Percentiles rank a stretch among this genome's conserved stretches.
Evolutionary conservation across 2,888 invertebrate species (phyloP).

Genomic region (Amphipoea oculea): DNA sequence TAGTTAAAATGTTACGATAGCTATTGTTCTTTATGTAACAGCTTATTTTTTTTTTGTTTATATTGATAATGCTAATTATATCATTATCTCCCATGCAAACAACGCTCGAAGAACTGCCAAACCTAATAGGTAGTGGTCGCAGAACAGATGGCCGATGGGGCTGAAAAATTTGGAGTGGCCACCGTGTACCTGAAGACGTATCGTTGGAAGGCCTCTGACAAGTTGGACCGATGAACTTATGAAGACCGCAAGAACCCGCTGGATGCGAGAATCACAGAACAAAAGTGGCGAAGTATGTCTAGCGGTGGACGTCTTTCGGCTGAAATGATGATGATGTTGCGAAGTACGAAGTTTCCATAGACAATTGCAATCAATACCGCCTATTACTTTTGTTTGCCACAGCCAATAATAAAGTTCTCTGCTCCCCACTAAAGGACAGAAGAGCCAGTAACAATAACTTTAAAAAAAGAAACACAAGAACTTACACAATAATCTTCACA

Average conservation of each 20-base stretch:
- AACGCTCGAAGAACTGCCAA: background rate
- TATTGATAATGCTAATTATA: constrained; percentile 5
- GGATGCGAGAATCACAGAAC: background rate
- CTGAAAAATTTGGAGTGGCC: background rate
- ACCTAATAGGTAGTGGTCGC: background rate
- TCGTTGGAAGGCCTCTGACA: too few species aligned
- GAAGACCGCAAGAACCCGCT: background rate
- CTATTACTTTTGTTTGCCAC: background rate
- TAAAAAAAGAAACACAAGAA: constrained; percentile 23
- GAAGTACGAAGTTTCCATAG: background rate
- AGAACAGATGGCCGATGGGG: too few species aligned
- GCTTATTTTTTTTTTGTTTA: constrained; percentile 30
- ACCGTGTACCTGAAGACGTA: background rate
- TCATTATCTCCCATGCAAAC: background rate
- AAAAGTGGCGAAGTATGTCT: too few species aligned
- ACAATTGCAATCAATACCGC: background rate
- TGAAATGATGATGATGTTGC: background rate
- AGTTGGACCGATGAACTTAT: background rate
- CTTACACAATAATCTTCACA: background rate
- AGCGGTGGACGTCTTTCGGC: background rate
- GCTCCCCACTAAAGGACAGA: background rate
- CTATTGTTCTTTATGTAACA: constrained; percentile 26
- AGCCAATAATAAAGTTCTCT: background rate
- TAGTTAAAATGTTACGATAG: constrained; percentile 34
- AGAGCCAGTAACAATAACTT: background rate